Base-by-base conservation (phyloP, 2,888 invertebrate genomes). In the Blera fallax region DNA sequence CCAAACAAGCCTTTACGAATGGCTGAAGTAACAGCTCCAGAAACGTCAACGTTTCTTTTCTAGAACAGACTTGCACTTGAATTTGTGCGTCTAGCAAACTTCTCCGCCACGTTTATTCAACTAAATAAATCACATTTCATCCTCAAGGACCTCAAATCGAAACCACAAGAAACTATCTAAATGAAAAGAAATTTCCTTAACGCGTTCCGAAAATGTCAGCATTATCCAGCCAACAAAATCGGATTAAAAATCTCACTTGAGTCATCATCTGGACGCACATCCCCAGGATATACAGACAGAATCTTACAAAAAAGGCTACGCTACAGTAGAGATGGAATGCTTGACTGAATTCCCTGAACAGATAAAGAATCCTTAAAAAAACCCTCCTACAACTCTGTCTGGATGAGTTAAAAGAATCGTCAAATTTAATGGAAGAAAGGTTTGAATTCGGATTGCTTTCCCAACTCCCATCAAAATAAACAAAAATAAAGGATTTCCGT, bases 161-260 rank as follows among this genome's bases (percentile, higher is more conserved):
- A 27, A 40, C n/a, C n/a, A n/a, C n/a, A 5, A 50, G 3, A 11
- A 45, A 18, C n/a, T n/a, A n/a, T n/a, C n/a, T n/a, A n/a, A 11
- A 3, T 21, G 11, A 21, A 37, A 24, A n/a, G 16, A 40, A n/a
- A 34, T 45, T 32, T 18, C 62, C 16, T 16, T 7, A 50, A n/a
- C 11, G 16, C 27, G 11, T 40, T n/a, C 16, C 37, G 24, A 24
- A 24, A 24, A 52, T 16, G 52, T 52, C 67, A 40, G 11, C 24
- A 52, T 52, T 37, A 67, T 52, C 52, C 67, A n/a, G 7, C 27
- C 67, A 54, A 45, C 24, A 40, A 40, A n/a, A 54, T 54, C 27
- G 67, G 54, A 69, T 69, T 69, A 69, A 43, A 40, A 54, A 54
- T 40, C 40, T 43, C 16, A 69, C 40, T 69, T 54, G 54, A 37